Evolutionary conservation across 2,113 vertebrate genomes (phyloP).

Genomic region (Malurus elegans): DNA sequence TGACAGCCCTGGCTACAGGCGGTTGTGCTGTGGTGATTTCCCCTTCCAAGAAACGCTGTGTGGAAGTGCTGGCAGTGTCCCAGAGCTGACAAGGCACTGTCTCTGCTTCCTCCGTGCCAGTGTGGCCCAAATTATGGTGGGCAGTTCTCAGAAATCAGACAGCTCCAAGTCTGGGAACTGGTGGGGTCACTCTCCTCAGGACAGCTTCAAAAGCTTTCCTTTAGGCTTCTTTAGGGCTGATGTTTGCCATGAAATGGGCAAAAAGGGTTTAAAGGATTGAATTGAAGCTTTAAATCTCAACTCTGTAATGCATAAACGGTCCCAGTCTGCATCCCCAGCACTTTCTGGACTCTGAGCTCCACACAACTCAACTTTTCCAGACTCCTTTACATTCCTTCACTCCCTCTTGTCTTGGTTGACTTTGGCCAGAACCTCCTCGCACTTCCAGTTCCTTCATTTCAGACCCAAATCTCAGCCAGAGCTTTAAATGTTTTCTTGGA

Average conservation of each 20-base stretch:
- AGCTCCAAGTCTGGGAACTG: background rate
- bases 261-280: background rate
- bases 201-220: background rate
- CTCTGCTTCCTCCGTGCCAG: background rate
- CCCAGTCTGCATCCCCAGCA: background rate
- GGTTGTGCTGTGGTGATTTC: background rate
- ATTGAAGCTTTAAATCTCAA: background rate
- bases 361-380: conserved; percentile 26
- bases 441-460: background rate
- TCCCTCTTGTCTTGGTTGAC: conserved; percentile 28
- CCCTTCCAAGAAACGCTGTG: conserved; percentile 12
- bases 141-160: background rate
- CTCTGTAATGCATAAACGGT: background rate
- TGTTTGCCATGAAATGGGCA: background rate
- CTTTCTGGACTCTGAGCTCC: background rate
- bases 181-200: background rate
- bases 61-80: background rate
- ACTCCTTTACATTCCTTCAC: background rate
- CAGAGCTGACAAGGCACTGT: background rate
- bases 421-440: conserved; percentile 4
- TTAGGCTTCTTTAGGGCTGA: background rate
- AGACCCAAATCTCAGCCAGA: background rate
- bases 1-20: background rate
- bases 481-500: background rate
- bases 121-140: background rate